Base-by-base conservation (phyloP, 2,888 invertebrate genomes). In the Bugulina stolonifera region DNA sequence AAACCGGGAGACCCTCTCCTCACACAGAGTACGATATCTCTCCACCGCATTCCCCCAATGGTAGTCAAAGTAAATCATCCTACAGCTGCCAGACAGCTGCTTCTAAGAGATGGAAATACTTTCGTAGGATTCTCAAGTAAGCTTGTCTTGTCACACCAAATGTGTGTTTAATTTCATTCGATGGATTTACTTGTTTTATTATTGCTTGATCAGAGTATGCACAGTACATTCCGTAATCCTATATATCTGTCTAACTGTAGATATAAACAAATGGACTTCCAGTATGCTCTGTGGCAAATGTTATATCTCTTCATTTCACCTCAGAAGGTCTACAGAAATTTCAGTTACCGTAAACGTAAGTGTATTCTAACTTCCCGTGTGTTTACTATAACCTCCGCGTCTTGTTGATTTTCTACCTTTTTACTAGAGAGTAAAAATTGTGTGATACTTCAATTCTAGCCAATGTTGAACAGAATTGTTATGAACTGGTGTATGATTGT, bases 261-360 rank as follows among this genome's bases (percentile, higher is more conserved):
- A 85, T 94, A 95, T 82, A 90, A 93, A 80, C 97, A 98, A 86
- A 99, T 99, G 98, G 98, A 99, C 86, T 99, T 99, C 86, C 96
- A 99, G 84, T 98, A 95, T 87, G 98, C 98, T 0, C 87, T 92
- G n/a, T 99, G 98, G 98, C 98, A 99, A 88, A 97, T 98, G 94
- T 85, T 96, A 0, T 96, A 96, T 84, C 87, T 99, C 75, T 93
- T 99, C 81, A 88, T 92, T 73, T 89, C 94, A 0, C 98, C 98
- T 23, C 96, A 97, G 81, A 96, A 94, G 88, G 95, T 99, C 54
- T 87, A 80, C 83, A 80, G 95, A 82, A 96, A 97, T 86, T 97
- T 96, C 85, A 92, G 94, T 81, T 96, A 96, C 87, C 90, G 98
- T 83, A 98, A 99, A 89, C 93, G 95, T 93, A 87, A 89, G 91